These are phyloP conservation scores for Notolabrus celidotus DNA, from an alignment of 2,797 vertebrate species.

Conservation along the genomic window DNA sequence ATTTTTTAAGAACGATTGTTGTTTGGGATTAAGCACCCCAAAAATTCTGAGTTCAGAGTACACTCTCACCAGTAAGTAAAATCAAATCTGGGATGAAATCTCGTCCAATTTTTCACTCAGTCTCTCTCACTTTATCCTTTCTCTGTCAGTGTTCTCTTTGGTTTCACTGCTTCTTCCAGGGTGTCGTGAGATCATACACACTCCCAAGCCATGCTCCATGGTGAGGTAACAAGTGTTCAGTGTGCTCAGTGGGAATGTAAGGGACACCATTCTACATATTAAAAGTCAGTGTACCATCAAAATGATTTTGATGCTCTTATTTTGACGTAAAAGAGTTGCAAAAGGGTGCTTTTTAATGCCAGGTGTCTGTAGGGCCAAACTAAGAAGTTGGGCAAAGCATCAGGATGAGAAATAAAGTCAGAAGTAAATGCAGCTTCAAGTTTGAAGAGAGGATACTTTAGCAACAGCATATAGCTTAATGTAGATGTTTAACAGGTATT, in stretches of 20 bases:
- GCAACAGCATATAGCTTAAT: neutral
- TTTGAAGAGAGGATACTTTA: neutral
- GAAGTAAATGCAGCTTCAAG: neutral
- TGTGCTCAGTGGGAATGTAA: neutral
- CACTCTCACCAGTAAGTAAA: neutral
- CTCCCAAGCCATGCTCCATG: neutral
- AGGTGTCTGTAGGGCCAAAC: neutral
- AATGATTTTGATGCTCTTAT: neutral
- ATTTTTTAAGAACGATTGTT: neutral
- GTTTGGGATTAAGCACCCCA: neutral
- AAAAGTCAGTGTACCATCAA: constrained; percentile 10
- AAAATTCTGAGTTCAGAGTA: neutral
- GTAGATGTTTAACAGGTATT: neutral
- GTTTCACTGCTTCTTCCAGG: neutral
- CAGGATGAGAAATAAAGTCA: neutral
- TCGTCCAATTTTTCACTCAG: neutral
- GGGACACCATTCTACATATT: neutral
- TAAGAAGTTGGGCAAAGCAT: neutral
- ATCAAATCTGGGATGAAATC: neutral
- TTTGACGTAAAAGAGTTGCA: neutral
- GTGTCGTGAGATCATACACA: neutral
- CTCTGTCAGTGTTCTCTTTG: neutral
- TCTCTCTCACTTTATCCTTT: neutral
- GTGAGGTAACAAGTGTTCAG: neutral
- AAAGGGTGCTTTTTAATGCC: neutral